Conservation (phyloP, 2,113 vertebrate genomes). For the Corvus hawaiiensis region DNA sequence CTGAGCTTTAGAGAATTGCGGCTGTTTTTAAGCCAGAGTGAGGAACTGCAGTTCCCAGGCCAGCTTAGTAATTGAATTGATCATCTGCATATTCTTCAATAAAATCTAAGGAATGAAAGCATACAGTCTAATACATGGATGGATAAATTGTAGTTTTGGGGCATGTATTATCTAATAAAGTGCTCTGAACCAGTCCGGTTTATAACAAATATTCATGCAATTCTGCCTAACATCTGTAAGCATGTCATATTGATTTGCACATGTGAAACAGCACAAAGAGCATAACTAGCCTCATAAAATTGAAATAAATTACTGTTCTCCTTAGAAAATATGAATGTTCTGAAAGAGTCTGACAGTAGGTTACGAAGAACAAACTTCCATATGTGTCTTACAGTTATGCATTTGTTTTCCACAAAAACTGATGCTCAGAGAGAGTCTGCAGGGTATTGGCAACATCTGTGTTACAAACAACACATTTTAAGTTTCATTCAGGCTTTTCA, state of each 20-base stretch:
- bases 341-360: not conserved
- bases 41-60: not conserved
- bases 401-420: slow-evolving; percentile 26
- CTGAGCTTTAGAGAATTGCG: not conserved
- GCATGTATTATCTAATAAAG: not conserved
- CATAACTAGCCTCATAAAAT: slow-evolving; percentile 21
- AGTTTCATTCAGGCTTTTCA: not conserved
- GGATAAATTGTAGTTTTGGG: not conserved
- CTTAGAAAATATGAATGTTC: slow-evolving; percentile 1
- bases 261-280: not conserved
- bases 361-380: not conserved
- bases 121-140: not conserved
- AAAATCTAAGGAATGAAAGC: slow-evolving; percentile 7
- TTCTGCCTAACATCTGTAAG: slow-evolving; percentile 3
- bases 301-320: slow-evolving; percentile 22
- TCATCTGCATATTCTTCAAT: not conserved
- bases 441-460: not conserved
- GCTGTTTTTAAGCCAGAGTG: not conserved
- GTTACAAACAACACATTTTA: not conserved
- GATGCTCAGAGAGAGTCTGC: not conserved
- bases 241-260: slow-evolving; percentile 17
- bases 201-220: not conserved
- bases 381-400: not conserved
- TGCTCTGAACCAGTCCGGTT: not conserved
- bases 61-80: not conserved